phyloP scores from a whole-genome alignment of 2,113 vertebrate genomes.

The Tylochromis polylepis region DNA sequence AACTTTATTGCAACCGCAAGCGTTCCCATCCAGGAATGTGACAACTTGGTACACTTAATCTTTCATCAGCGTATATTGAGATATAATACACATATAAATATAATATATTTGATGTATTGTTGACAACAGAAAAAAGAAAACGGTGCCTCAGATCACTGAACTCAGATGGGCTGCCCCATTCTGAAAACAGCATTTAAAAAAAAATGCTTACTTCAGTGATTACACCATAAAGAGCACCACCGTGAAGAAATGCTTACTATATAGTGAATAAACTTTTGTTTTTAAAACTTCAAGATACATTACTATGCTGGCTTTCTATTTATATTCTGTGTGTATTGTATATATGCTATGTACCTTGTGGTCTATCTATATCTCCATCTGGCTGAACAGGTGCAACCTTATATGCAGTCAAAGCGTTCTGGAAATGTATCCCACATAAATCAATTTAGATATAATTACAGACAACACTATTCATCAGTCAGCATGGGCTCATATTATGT shows the following conservation, averaged over 20 bases:
- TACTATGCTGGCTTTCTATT: conserved; percentile 28
- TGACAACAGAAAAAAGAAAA: background rate
- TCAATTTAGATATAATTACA: conserved; percentile 71
- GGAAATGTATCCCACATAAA: conserved; percentile 62
- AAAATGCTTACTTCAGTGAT: background rate
- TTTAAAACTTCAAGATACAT: background rate
- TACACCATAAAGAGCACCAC: background rate
- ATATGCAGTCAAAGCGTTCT: conserved; percentile 26
- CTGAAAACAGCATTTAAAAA: background rate
- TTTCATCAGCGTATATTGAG: background rate
- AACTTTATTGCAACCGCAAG: conserved; percentile 34
- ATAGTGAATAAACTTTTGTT: background rate
- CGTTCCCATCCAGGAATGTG: background rate
- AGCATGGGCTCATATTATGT: conserved; percentile 38
- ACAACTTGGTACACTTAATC: conserved; percentile 22
- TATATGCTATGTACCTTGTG: conserved; percentile 44
- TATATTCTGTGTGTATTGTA: conserved; percentile 17
- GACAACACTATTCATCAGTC: conserved; percentile 62
- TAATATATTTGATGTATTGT: background rate
- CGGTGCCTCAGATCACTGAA: background rate
- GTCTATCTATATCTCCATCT: conserved; percentile 57
- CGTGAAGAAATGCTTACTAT: background rate
- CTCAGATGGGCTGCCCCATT: background rate
- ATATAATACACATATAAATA: background rate
- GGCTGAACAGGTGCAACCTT: conserved; percentile 62